Conservation (phyloP, 2,797 vertebrate species). For the Vipera ursinii region DNA sequence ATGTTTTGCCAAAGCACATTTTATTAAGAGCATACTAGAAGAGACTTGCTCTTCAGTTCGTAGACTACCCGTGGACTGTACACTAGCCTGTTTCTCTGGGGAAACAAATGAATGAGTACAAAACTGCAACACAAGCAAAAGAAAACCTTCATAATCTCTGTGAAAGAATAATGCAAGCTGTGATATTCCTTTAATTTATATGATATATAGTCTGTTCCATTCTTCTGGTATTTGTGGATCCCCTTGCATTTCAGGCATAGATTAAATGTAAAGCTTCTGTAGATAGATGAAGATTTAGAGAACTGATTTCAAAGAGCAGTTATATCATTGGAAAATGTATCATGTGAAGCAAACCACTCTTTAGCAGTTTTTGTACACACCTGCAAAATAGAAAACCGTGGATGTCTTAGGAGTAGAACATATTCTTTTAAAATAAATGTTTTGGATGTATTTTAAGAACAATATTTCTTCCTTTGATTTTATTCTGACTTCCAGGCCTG, state of each 20-base stretch:
- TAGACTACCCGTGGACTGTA: not conserved
- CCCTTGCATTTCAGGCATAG: not conserved
- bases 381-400: not conserved
- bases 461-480: not conserved
- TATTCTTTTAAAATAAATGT: not conserved
- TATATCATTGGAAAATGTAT: constrained; percentile 1
- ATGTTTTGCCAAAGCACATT: not conserved
- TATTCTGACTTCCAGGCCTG: not conserved
- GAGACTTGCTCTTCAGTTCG: not conserved
- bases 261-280: not conserved
- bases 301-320: not conserved
- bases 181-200: constrained; percentile 22
- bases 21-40: not conserved
- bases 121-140: not conserved
- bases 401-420: not conserved
- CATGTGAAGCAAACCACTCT: not conserved
- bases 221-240: not conserved
- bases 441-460: not conserved
- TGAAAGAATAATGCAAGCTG: constrained; percentile 5
- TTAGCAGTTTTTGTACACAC: not conserved
- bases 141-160: not conserved
- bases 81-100: not conserved
- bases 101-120: not conserved
- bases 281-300: constrained; percentile 15
- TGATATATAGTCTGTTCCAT: constrained; percentile 7